phyloP scores from a whole-genome alignment of 92 coral and sea anemone species.

The Porites divaricata region DNA sequence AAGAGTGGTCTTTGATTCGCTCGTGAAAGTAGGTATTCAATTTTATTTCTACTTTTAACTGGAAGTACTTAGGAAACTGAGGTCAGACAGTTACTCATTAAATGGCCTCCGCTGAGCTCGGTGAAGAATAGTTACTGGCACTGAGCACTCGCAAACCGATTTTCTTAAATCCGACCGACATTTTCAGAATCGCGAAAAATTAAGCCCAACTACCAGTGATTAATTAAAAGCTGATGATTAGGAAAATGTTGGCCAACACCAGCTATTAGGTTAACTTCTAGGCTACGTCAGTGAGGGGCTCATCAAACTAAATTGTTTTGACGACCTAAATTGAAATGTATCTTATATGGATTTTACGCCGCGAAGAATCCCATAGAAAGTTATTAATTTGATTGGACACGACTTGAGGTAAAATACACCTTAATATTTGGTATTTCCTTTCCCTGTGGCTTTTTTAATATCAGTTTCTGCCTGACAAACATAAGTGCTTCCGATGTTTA shows the following conservation, averaged over 20 bases:
- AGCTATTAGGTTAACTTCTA: conserved; percentile 39
- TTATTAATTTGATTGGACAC: conserved; percentile 46
- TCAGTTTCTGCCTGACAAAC: conserved; percentile 53
- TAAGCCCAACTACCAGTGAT: conserved; percentile 37
- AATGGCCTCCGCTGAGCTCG: conserved; percentile 22
- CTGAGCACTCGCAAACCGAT: not conserved
- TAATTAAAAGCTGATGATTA: conserved; percentile 46
- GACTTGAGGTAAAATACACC: conserved; percentile 44
- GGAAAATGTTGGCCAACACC: conserved; percentile 30
- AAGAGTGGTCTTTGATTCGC: not conserved
- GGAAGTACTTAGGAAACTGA: not conserved
- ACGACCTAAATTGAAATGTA: conserved; percentile 55
- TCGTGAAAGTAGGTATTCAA: not conserved
- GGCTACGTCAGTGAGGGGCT: conserved; percentile 32
- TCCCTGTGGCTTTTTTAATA: conserved; percentile 57
- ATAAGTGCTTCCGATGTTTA: conserved; percentile 63
- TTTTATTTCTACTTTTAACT: not conserved
- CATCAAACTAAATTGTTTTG: conserved; percentile 72
- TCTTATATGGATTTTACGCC: conserved; percentile 36
- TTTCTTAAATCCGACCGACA: conserved; percentile 19
- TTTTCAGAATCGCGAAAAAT: conserved; percentile 12
- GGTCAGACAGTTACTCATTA: not conserved
- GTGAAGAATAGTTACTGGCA: not conserved
- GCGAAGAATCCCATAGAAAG: conserved; percentile 17
- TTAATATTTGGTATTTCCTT: conserved; percentile 52